Evolutionary conservation across 35 echinoderm and acorn worm species (phyloP).

Genomic region (Ptychodera flava): DNA sequence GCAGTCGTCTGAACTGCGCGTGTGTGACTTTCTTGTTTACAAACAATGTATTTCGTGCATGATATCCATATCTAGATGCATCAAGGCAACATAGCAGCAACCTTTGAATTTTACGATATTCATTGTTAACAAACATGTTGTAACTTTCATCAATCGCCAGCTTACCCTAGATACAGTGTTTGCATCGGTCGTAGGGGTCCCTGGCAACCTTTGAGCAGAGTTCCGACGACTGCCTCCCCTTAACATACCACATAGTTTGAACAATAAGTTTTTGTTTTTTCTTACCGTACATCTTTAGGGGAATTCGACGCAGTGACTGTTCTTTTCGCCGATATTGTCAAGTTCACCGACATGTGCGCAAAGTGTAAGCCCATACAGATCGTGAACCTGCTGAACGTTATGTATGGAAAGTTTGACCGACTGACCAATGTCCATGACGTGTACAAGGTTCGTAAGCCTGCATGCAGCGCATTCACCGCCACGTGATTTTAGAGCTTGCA

Average conservation of each 20-base stretch:
- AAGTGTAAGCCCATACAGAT: constrained; percentile 72
- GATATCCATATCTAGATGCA: too few relatives aligned
- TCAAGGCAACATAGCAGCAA: too few relatives aligned
- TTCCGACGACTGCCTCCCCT: not conserved
- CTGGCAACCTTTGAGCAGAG: not conserved
- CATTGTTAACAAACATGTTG: too few relatives aligned
- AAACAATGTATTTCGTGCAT: too few relatives aligned
- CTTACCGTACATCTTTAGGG: constrained; percentile 21
- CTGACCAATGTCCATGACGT: constrained; percentile 55
- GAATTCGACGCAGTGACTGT: constrained; percentile 71
- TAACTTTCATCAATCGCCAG: not conserved
- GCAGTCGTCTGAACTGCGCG: too few relatives aligned
- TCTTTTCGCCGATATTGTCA: constrained; percentile 75
- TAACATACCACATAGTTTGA: not conserved
- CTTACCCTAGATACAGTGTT: not conserved
- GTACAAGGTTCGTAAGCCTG: constrained; percentile 68
- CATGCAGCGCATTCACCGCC: not conserved
- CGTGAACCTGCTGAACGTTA: constrained; percentile 69
- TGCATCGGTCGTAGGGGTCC: not conserved
- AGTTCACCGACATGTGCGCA: constrained; percentile 82
- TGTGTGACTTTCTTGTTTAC: too few relatives aligned
- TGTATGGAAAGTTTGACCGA: constrained; percentile 71
- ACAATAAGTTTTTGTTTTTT: constrained; percentile 5
- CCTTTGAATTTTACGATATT: too few relatives aligned
- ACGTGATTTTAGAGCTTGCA: too few relatives aligned